Evolutionary conservation across 1,140 invertebrate genomes (phyloP), one percentile per base, ranked within the genome.

Genomic region (Solenopsis invicta): DNA sequence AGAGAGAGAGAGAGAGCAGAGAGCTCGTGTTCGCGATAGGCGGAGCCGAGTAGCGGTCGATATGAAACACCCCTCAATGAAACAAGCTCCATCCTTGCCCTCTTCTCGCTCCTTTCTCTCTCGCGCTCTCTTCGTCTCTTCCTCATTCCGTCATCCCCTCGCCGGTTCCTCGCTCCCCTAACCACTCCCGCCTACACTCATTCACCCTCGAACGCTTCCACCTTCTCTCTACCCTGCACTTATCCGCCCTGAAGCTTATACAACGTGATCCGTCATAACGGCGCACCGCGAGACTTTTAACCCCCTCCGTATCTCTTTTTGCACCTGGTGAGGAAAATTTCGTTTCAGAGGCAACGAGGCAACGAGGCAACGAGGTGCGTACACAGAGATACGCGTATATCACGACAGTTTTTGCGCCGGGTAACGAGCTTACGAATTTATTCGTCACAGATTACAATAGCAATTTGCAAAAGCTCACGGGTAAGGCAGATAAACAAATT

Each of bases 41-140:
- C 91, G 92, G 92, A 92, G 91, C 89, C 87, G 90, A 91, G 91
- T 90, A 78, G 76, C 88, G 92, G 92, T 93, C 92, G 92, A 93
- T 93, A 93, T 92, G 91, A 93, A 92, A 91, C 91, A 93, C 88
- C 92, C 91, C 91, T 92, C 88, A 91, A 92, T 92, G 90, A 90
- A 92, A 92, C 89, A 90, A 92, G 85, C 90, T 87, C 87, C 86
- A 88, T 89, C 86, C 78, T 77, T 78, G 80, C 76, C 18, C 29
- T 48, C 71, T 54, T 56, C 66, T 85, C 56, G 16, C 29, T 52
- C n/a, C 21, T n/a, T 29, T 75, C 54, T 62, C 74, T 69, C 64
- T 64, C 66, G 0, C 62, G 41, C 67, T 72, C 54, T 59, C 87
- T 86, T 87, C 64, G 61, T 74, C 67, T 77, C 87, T 88, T 82